Percentiles rank a stretch among this genome's conserved stretches.
phyloP scores from a whole-genome alignment of 2,888 invertebrate genomes.

The Amphipyra berbera region DNA sequence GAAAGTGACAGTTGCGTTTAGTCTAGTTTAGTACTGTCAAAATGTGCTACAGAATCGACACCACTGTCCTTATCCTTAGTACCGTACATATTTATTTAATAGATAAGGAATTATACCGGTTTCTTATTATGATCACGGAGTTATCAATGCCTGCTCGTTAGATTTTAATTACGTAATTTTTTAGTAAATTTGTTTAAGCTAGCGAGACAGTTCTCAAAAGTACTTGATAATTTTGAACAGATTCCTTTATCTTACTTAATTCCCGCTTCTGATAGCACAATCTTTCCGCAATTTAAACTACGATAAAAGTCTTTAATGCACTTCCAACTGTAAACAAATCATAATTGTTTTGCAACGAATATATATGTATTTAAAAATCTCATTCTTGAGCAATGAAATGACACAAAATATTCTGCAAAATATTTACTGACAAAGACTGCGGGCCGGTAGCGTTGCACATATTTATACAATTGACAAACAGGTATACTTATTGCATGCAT shows the following conservation, averaged over 20 bases:
- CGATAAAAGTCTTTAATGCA: constrained; percentile 35
- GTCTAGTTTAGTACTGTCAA: too few species aligned
- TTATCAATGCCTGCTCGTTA: background rate
- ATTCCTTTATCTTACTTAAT: background rate
- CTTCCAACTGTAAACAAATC: constrained; percentile 28
- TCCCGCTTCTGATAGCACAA: constrained; percentile 36
- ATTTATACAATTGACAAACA: constrained; percentile 18
- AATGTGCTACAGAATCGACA: too few species aligned
- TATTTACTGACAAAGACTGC: constrained; percentile 8
- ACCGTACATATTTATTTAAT: background rate
- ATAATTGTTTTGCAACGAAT: constrained; percentile 13
- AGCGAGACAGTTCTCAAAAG: too few species aligned
- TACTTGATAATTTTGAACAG: background rate
- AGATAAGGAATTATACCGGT: background rate
- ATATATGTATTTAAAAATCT: constrained; percentile 10
- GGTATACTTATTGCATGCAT: constrained; percentile 36
- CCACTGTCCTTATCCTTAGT: too few species aligned
- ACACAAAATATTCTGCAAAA: constrained; percentile 18
- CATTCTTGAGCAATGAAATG: constrained; percentile 9
- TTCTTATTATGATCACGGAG: background rate
- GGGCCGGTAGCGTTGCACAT: constrained; percentile 5
- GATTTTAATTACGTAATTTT: too few species aligned
- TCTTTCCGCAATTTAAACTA: constrained; percentile 45
- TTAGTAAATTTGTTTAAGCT: too few species aligned
- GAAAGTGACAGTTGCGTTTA: too few species aligned